phyloP scores from a whole-genome alignment of 1,140 invertebrate species.

The Ceratosolen solmsi region DNA sequence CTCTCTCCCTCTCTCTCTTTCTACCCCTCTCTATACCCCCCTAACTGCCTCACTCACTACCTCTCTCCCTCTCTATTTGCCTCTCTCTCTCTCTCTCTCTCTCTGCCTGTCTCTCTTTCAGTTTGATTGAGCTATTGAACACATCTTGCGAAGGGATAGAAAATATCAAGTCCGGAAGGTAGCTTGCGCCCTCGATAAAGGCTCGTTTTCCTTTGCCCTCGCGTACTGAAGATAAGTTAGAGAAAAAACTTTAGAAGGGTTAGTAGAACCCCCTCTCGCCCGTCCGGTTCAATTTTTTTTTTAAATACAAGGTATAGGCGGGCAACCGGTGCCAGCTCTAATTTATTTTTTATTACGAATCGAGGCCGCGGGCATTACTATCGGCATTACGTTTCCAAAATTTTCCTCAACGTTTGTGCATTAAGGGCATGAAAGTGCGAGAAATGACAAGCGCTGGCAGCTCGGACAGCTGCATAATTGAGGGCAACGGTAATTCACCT shows the following conservation, averaged over 20 bases:
- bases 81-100: not conserved
- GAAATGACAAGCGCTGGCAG: conserved; percentile 22
- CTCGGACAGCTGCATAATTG: conserved; percentile 42
- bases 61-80: not conserved
- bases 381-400: not conserved
- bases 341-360: conserved; percentile 10
- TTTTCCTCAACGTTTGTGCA: not conserved
- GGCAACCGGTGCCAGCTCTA: not conserved
- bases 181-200: not conserved
- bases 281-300: not conserved
- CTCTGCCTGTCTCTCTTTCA: not conserved
- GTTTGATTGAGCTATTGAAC: not conserved
- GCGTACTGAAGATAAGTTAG: not conserved
- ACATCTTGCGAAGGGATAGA: not conserved
- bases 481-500: conserved; percentile 33
- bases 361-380: not conserved
- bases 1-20: conserved; percentile 2
- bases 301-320: not conserved
- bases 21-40: conserved; percentile 5
- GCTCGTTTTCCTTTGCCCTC: not conserved
- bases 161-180: not conserved
- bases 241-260: not conserved
- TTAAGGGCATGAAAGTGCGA: conserved; percentile 38
- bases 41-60: too few relatives aligned
- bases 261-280: not conserved